phyloP scores from a whole-genome alignment of 2,113 vertebrate species.

The Aegithalos caudatus region DNA sequence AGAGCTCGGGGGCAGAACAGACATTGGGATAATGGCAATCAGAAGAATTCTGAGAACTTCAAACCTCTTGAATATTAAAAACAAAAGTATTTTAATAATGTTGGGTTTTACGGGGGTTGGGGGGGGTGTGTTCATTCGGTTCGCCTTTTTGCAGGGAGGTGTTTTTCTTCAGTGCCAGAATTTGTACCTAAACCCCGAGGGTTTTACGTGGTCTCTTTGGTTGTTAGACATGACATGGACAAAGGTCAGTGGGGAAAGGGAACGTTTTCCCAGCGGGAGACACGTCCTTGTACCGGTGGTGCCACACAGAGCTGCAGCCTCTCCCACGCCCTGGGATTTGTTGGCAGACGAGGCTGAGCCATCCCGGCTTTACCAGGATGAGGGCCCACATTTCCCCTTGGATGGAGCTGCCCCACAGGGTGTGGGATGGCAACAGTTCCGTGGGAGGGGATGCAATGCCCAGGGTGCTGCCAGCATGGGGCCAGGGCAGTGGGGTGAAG shows the following conservation, averaged over 20 bases:
- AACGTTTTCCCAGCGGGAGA: not conserved
- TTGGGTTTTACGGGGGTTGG: not conserved
- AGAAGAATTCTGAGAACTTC: slow-evolving; percentile 49
- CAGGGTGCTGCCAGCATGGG: rapidly evolving
- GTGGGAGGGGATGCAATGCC: rapidly evolving
- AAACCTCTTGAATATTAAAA: slow-evolving; percentile 73
- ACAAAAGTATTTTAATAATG: slow-evolving; percentile 77
- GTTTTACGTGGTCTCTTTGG: slow-evolving; percentile 38
- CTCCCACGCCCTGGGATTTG: not conserved
- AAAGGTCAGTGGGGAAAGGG: not conserved
- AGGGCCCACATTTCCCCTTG: not conserved
- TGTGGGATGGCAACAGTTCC: rapidly evolving
- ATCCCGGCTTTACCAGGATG: rapidly evolving
- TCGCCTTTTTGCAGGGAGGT: slow-evolving; percentile 36
- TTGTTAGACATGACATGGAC: not conserved
- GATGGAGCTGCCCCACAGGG: not conserved
- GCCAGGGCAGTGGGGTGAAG: not conserved
- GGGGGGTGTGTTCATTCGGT: not conserved
- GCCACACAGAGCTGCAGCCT: not conserved
- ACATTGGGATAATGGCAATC: not conserved
- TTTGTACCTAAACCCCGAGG: slow-evolving; percentile 70
- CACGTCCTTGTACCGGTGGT: not conserved
- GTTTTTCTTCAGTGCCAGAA: slow-evolving; percentile 67
- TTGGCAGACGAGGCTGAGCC: not conserved
- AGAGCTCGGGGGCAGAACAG: not conserved